Evolutionary conservation across 2,797 vertebrate species (phyloP), one percentile per base, ranked within the genome.

Genomic region (Coregonus ussuriensis): DNA sequence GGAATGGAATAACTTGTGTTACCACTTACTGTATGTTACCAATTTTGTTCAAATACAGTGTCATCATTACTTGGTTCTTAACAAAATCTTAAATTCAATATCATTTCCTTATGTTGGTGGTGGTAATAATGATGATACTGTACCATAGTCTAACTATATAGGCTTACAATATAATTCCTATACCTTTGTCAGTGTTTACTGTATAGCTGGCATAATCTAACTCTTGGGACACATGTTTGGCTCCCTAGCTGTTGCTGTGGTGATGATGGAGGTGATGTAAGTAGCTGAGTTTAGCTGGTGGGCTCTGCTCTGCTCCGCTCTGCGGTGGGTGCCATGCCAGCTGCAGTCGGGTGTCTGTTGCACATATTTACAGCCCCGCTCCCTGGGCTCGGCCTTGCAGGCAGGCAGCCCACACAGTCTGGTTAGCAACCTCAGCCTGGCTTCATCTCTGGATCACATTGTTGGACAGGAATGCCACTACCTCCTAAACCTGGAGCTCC

Each of bases 241-340:
- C 75, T 82, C 65, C 72, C 78, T 71, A 33, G 66, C 59, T 68
- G 73, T 78, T 82, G 85, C 78, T 78, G 82, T 74, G 47, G 83
- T 90, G 86, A 89, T 65, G 77, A 84, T 75, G 77, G 85, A 81
- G 83, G 76, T 92, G 91, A 93, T 88, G 89, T 91, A 88, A 91
- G 85, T 66, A 74, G 35, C 87, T 78, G 76, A 86, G 81, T 93
- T 93, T 92, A 91, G 90, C 87, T 86, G 11, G 74, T 70, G 79
- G 76, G 86, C 79, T 74, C 41, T 47, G 41, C 41, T 13, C n/a
- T 21, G 56, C 56, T 21, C 7, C 2, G 18, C 53, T 56, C 15
- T 16, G 14, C 37, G 59, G 53, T 74, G 84, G 89, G 88, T 82
- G 52, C 82, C 83, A 72, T 62, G 89, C 86, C 89, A 90, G 80